Conservation (phyloP, 2,888 invertebrate species). For the Stenodema calcarata region DNA sequence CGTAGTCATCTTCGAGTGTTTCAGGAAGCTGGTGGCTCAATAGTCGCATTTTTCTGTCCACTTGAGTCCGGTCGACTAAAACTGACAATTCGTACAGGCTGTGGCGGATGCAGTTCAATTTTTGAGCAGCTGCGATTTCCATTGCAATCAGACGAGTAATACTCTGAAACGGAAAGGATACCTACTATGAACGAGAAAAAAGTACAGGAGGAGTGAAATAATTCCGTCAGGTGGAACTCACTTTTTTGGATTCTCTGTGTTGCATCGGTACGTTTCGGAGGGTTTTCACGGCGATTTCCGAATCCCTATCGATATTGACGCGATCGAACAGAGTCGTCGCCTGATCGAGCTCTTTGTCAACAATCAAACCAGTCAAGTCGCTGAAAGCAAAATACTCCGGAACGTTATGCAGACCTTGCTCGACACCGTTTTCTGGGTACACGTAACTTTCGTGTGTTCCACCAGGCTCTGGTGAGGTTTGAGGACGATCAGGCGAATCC, state of each 20-base stretch:
- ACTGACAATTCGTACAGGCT: neutral
- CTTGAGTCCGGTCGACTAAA: neutral
- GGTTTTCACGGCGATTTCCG: slow-evolving; percentile 1
- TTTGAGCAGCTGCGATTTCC: slow-evolving; percentile 37
- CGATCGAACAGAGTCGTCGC: neutral
- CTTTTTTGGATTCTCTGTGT: slow-evolving; percentile 5
- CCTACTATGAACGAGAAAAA: neutral
- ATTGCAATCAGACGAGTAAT: neutral
- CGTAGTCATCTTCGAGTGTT: neutral
- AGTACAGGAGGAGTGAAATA: no score
- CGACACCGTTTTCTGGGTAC: neutral
- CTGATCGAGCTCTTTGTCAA: slow-evolving; percentile 34
- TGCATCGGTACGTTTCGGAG: neutral
- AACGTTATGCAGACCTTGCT: neutral
- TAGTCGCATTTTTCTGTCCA: slow-evolving; percentile 6
- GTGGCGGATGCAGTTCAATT: neutral
- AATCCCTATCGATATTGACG: neutral
- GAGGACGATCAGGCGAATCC: neutral
- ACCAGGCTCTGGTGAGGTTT: neutral
- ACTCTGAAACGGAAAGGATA: neutral
- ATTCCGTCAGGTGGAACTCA: no score
- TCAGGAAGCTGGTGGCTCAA: neutral
- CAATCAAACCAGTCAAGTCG: neutral
- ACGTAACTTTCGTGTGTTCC: neutral
- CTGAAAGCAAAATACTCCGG: slow-evolving; percentile 36